Evolutionary conservation across 2,888 invertebrate species (phyloP).

Genomic region (Eupithecia inturbata): DNA sequence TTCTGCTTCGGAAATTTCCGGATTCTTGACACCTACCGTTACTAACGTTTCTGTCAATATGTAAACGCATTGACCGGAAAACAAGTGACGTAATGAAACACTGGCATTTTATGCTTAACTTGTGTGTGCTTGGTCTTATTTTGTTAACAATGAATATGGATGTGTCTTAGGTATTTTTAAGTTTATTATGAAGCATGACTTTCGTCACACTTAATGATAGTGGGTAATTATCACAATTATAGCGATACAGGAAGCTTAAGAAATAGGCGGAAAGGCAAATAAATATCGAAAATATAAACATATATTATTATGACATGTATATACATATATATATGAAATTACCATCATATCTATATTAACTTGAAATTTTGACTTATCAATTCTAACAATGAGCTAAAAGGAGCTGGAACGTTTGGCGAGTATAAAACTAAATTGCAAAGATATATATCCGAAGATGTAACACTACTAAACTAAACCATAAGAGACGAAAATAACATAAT

Average conservation of each 20-base stretch:
- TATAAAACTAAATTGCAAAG: too few relatives aligned
- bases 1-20: conserved; percentile 10
- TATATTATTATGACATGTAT: background rate
- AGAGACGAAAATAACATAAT: too few relatives aligned
- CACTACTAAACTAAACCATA: too few relatives aligned
- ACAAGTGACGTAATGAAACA: conserved; percentile 16
- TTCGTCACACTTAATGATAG: background rate
- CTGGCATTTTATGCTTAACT: conserved; percentile 20
- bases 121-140: conserved; percentile 5
- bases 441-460: too few relatives aligned
- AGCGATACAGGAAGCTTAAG: background rate
- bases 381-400: too few relatives aligned
- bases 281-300: background rate
- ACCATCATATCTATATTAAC: background rate
- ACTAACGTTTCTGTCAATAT: conserved; percentile 14
- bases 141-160: conserved; percentile 7
- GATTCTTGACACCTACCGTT: conserved; percentile 10
- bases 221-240: background rate
- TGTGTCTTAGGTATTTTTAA: background rate
- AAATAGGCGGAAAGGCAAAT: background rate
- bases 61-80: conserved; percentile 25
- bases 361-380: background rate
- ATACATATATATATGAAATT: background rate
- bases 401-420: too few relatives aligned
- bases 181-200: background rate